phyloP scores from a whole-genome alignment of 1,140 invertebrate genomes.

The Fragariocoptes setiger region DNA sequence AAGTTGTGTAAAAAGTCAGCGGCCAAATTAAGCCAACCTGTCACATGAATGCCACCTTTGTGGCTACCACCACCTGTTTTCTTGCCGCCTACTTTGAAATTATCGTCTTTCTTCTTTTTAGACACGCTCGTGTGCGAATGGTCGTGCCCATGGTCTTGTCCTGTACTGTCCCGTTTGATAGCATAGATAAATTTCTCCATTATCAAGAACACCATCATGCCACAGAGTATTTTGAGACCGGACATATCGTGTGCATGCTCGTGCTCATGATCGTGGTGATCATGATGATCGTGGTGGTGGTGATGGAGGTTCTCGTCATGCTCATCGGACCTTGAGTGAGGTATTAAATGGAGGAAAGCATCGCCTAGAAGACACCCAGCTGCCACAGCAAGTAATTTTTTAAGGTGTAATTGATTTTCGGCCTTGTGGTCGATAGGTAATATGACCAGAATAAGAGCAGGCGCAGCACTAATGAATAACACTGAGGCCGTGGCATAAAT shows the following conservation, averaged over 20 bases:
- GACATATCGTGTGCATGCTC: slow-evolving; percentile 32
- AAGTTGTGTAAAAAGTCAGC: slow-evolving; percentile 89
- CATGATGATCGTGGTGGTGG: slow-evolving; percentile 22
- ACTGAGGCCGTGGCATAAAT: slow-evolving; percentile 56
- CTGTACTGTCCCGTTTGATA: slow-evolving; percentile 38
- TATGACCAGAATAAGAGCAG: slow-evolving; percentile 67
- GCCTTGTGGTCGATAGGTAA: slow-evolving; percentile 63
- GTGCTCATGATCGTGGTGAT: slow-evolving; percentile 22
- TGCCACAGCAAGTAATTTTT: slow-evolving; percentile 65
- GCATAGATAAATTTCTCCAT: slow-evolving; percentile 72
- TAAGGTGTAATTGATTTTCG: slow-evolving; percentile 46
- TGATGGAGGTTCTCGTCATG: slow-evolving; percentile 12
- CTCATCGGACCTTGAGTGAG: slow-evolving; percentile 44
- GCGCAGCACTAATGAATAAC: slow-evolving; percentile 62
- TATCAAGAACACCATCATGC: slow-evolving; percentile 62
- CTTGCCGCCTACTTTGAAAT: slow-evolving; percentile 5
- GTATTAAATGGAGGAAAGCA: slow-evolving; percentile 82
- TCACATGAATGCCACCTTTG: slow-evolving; percentile 40
- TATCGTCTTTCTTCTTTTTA: slow-evolving; percentile 3
- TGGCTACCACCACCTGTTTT: not conserved
- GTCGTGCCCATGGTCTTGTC: slow-evolving; percentile 24
- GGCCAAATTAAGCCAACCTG: slow-evolving; percentile 67
- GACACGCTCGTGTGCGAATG: not conserved
- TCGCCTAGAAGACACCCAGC: slow-evolving; percentile 76
- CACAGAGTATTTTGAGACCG: slow-evolving; percentile 55